phyloP scores from a whole-genome alignment of 2,113 vertebrate species.

The Cephalopholis sonnerati region DNA sequence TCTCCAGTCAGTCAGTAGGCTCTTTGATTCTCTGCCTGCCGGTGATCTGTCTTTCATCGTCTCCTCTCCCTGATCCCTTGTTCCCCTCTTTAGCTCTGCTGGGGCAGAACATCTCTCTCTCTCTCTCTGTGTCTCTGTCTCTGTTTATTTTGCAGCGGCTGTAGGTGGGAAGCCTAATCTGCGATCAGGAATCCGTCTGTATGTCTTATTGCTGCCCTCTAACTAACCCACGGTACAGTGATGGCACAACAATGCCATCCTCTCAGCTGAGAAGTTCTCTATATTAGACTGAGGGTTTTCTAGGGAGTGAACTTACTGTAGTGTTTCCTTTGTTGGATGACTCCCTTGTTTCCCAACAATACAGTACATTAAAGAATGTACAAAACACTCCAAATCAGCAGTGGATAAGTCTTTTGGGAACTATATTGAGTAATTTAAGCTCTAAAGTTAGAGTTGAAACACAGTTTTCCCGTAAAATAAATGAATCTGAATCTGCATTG shows the following conservation, averaged over 20 bases:
- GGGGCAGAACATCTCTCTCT: conserved; percentile 70
- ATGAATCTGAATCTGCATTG: neutral
- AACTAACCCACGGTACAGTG: conserved; percentile 11
- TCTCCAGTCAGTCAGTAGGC: conserved; percentile 68
- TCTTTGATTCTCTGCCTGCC: conserved; percentile 81
- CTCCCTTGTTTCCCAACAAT: neutral
- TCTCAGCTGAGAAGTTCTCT: neutral
- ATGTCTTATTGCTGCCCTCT: conserved; percentile 16
- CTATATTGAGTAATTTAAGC: too few relatives aligned
- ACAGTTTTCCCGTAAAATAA: neutral
- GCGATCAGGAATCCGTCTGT: conserved; percentile 49
- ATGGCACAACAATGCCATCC: neutral
- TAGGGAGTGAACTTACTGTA: neutral
- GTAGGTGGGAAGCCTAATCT: conserved; percentile 74
- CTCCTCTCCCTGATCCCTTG: conserved; percentile 74
- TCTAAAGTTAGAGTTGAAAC: neutral
- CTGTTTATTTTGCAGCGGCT: conserved; percentile 71
- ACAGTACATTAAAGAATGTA: neutral
- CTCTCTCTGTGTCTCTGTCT: conserved; percentile 75
- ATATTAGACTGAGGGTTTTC: neutral
- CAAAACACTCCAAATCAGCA: conserved; percentile 1
- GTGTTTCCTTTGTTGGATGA: neutral
- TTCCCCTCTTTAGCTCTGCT: conserved; percentile 66
- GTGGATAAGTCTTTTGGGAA: neutral
- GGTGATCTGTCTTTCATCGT: conserved; percentile 83